Conservation (phyloP, 2,888 invertebrate species). For the Lomographa bimaculata region DNA sequence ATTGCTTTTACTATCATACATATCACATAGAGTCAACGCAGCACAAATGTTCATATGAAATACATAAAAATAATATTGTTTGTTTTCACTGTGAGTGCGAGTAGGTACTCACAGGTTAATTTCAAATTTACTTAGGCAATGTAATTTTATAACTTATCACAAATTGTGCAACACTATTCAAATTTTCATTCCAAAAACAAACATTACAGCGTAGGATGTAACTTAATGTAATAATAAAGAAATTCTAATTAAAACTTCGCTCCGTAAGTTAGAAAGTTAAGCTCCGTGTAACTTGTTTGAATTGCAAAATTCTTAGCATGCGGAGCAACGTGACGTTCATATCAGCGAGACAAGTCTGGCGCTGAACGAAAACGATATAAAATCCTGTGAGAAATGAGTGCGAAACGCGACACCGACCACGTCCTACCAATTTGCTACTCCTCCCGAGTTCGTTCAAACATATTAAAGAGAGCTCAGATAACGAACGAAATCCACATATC, state of each 20-base stretch:
- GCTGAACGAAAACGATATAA: constrained; percentile 39
- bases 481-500: constrained; percentile 24
- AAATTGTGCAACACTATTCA: too few relatives aligned
- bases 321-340: constrained; percentile 52
- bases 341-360: constrained; percentile 41
- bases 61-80: too few relatives aligned
- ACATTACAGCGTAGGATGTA: constrained; percentile 14
- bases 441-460: constrained; percentile 10
- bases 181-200: constrained; percentile 4
- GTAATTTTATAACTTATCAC: too few relatives aligned
- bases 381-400: constrained; percentile 37
- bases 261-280: constrained; percentile 50
- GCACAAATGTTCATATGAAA: neutral
- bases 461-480: constrained; percentile 13
- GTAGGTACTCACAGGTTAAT: too few relatives aligned
- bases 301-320: constrained; percentile 57
- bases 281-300: constrained; percentile 55
- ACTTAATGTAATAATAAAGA: constrained; percentile 34
- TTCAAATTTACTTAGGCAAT: too few relatives aligned
- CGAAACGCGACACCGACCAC: constrained; percentile 15
- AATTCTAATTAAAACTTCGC: constrained; percentile 58
- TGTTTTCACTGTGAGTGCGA: too few relatives aligned
- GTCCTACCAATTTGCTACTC: constrained; percentile 31
- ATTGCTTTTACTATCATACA: constrained; percentile 9
- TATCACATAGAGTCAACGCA: constrained; percentile 4